These are phyloP conservation scores for Myotis lucifugus DNA, from an alignment of 2,113 vertebrate genomes.

Conservation along the genomic window DNA sequence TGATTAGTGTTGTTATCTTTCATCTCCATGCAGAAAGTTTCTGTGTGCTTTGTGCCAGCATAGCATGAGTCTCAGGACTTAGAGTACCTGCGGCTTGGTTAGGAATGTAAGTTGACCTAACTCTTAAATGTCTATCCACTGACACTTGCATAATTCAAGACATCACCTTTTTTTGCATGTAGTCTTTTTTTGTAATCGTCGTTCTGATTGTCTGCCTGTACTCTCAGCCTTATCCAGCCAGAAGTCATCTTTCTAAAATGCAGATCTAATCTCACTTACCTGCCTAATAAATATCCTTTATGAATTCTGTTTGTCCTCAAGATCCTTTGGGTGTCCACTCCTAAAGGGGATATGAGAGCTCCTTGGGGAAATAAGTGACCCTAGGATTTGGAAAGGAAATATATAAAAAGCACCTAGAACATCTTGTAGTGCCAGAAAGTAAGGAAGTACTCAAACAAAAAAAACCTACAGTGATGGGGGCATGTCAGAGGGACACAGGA, in stretches of 20 bases:
- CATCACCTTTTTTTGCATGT: not conserved
- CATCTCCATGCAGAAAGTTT: not conserved
- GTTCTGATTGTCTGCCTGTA: not conserved
- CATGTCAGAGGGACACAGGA: not conserved
- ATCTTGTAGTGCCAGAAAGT: not conserved
- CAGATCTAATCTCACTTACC: not conserved
- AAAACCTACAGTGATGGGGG: not conserved
- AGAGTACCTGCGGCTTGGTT: not conserved
- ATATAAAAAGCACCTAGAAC: not conserved
- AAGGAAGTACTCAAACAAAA: not conserved
- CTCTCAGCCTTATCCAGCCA: not conserved
- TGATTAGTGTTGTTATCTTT: not conserved
- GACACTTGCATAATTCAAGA: not conserved
- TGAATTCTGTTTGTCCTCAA: constrained; percentile 23
- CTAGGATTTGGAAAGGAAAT: not conserved
- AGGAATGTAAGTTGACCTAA: not conserved
- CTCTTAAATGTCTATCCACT: not conserved
- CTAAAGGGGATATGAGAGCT: not conserved
- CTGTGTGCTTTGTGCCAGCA: not conserved
- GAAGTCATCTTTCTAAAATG: constrained; percentile 21
- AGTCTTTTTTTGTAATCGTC: not conserved
- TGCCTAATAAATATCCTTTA: not conserved
- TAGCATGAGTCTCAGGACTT: not conserved
- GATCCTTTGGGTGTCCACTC: constrained; percentile 24
- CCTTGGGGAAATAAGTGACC: not conserved